Conservation (phyloP, 2,888 invertebrate genomes). For the Eupithecia abbreviata region DNA sequence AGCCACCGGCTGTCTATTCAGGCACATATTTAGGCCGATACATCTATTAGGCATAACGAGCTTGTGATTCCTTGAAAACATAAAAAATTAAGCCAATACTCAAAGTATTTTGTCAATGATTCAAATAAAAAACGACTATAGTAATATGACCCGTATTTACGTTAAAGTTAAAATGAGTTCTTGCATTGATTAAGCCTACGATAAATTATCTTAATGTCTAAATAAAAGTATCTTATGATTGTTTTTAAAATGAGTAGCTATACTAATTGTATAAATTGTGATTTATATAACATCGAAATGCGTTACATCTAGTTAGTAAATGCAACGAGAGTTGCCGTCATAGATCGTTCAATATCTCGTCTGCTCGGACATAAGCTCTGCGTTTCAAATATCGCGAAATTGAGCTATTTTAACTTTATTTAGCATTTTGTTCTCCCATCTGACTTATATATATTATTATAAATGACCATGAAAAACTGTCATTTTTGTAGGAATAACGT, state of each 20-base stretch:
- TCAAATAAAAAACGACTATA: background rate
- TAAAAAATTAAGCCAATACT: background rate
- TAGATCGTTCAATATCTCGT: background rate
- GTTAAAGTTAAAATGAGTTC: constrained; percentile 1
- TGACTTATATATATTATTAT: no score
- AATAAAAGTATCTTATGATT: constrained; percentile 18
- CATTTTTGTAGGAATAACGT: background rate
- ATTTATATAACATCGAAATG: background rate
- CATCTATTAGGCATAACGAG: background rate
- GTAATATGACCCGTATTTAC: constrained; percentile 23
- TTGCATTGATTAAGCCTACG: constrained; percentile 5
- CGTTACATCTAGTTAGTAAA: background rate
- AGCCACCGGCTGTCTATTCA: constrained; percentile 10
- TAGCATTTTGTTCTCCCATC: background rate
- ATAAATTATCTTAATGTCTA: constrained; percentile 14
- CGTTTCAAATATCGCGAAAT: background rate
- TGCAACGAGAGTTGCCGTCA: background rate
- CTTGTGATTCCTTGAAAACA: background rate
- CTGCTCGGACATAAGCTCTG: background rate
- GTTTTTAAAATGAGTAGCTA: background rate
- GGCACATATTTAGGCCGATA: constrained; percentile 35
- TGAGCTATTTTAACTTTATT: background rate
- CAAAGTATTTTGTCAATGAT: background rate
- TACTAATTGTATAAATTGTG: background rate
- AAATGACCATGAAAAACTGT: background rate